Evolutionary conservation across 1,140 invertebrate genomes (phyloP).

Genomic region (Ceratosolen solmsi): DNA sequence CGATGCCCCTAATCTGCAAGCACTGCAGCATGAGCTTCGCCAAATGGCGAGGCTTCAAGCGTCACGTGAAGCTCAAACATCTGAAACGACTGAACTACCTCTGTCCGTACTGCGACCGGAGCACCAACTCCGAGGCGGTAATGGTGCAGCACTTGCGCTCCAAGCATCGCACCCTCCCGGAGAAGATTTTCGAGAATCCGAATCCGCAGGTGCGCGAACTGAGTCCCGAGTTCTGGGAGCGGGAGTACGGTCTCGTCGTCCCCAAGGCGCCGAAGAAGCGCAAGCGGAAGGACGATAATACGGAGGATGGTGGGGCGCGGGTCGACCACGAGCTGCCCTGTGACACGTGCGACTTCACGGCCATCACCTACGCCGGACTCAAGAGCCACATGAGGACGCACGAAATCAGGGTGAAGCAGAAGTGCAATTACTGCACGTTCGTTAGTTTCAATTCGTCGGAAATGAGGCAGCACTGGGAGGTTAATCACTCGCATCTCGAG

Average conservation of each 20-base stretch:
- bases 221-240: conserved; percentile 67
- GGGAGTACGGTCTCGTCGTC: conserved; percentile 64
- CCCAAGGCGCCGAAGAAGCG: conserved; percentile 50
- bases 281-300: conserved; percentile 53
- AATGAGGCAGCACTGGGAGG: conserved; percentile 63
- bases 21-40: conserved; percentile 66
- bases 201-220: conserved; percentile 61
- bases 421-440: conserved; percentile 66
- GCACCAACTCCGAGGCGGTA: conserved; percentile 59
- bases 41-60: conserved; percentile 65
- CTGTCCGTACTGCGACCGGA: conserved; percentile 69
- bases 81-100: conserved; percentile 64
- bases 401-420: conserved; percentile 53
- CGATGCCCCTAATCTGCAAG: conserved; percentile 61
- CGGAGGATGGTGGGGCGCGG: background rate
- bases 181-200: conserved; percentile 53
- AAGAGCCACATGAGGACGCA: conserved; percentile 65
- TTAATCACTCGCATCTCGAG: conserved; percentile 60
- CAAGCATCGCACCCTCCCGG: conserved; percentile 59
- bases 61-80: conserved; percentile 68
- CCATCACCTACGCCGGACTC: conserved; percentile 60
- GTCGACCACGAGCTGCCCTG: conserved; percentile 55
- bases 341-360: conserved; percentile 61
- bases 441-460: conserved; percentile 56
- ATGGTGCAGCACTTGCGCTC: conserved; percentile 64